Conservation (phyloP, 2,113 vertebrate species). For the Poicephalus gulielmi region DNA sequence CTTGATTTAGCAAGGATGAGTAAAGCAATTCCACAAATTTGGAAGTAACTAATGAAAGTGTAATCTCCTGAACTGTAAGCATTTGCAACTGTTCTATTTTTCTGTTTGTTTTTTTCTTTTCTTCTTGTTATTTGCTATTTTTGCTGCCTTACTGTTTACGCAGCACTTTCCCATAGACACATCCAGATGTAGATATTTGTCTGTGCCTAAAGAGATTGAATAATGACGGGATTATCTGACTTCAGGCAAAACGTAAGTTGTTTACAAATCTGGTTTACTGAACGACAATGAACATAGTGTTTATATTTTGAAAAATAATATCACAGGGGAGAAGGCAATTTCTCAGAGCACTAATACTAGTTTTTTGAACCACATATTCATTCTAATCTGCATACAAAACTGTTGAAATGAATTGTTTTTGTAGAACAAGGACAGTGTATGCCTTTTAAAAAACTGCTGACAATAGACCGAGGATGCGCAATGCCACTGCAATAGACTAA, state of each 20-base stretch:
- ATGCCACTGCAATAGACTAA: not conserved
- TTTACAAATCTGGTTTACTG: slow-evolving; percentile 24
- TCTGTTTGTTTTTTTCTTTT: not conserved
- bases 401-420: not conserved
- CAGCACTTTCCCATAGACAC: not conserved
- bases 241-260: slow-evolving; percentile 11
- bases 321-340: not conserved
- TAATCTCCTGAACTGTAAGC: not conserved
- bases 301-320: not conserved
- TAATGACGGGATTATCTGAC: not conserved
- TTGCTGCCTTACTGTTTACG: not conserved
- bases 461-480: not conserved
- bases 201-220: not conserved
- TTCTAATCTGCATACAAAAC: not conserved
- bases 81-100: not conserved
- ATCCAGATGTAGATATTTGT: not conserved
- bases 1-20: not conserved
- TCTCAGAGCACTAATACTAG: not conserved
- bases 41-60: not conserved
- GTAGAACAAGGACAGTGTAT: not conserved
- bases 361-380: not conserved
- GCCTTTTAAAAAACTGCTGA: not conserved
- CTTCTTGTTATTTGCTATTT: not conserved
- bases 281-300: not conserved
- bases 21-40: not conserved